These are phyloP conservation scores for Osmerus eperlanus DNA, from an alignment of 2,113 vertebrate genomes.

Conservation along the genomic window DNA sequence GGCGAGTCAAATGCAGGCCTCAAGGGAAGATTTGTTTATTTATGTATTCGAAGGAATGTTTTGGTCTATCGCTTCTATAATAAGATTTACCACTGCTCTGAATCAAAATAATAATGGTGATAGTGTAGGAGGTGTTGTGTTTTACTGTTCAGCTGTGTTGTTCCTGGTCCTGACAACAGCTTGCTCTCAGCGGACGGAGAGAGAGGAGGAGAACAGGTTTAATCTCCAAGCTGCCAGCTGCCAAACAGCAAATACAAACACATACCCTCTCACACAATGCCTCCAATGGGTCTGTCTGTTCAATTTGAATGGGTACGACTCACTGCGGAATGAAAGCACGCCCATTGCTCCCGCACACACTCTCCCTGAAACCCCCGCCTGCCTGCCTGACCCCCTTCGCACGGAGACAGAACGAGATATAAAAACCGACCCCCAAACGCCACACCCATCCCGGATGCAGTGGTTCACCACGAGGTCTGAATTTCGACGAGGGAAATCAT, in stretches of 20 bases:
- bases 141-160: constrained; percentile 9
- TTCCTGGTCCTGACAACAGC: constrained; percentile 14
- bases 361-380: not conserved
- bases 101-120: constrained; percentile 11
- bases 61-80: constrained; percentile 26
- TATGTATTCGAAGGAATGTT: not conserved
- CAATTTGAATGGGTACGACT: constrained; percentile 18
- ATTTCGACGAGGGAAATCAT: too few relatives aligned
- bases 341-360: not conserved
- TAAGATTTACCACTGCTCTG: constrained; percentile 23
- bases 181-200: not conserved
- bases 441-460: too few relatives aligned
- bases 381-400: too few relatives aligned
- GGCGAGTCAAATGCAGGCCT: not conserved
- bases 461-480: too few relatives aligned
- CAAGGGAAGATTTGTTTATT: constrained; percentile 3
- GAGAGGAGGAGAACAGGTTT: constrained; percentile 12
- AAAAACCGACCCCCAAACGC: too few relatives aligned
- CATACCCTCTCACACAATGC: not conserved
- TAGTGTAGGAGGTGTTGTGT: not conserved
- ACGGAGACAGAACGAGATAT: too few relatives aligned
- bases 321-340: not conserved
- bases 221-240: constrained; percentile 28
- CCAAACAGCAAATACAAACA: not conserved
- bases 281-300: constrained; percentile 6